A percentile compares a stretch with the other conserved stretches of the same genome.
Evolutionary conservation across 2,797 vertebrate species (phyloP).

Genomic region (Tolypeutes matacus): DNA sequence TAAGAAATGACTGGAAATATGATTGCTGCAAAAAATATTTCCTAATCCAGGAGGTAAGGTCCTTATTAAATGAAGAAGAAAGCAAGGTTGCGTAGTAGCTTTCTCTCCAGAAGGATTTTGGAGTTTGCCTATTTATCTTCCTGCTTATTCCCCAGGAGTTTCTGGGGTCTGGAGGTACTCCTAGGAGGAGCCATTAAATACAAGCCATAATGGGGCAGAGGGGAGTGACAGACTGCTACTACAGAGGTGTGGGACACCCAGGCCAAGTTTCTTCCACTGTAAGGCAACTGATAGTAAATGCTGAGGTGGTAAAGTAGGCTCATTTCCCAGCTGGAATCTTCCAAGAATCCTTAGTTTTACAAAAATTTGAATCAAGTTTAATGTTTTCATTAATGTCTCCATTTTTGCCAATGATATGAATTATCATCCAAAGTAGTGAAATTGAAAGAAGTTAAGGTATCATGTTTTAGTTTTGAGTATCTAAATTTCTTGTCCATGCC

Average conservation of each 20-base stretch:
- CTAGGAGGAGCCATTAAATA: background rate
- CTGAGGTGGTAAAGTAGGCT: background rate
- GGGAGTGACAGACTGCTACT: background rate
- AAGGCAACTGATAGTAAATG: background rate
- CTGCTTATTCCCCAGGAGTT: background rate
- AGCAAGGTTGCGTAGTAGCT: background rate
- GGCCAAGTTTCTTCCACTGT: background rate
- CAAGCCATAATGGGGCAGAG: background rate
- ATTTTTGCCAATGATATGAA: background rate
- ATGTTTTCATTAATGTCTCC: background rate
- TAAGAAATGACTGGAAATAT: slow-evolving; percentile 59
- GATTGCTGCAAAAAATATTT: slow-evolving; percentile 29
- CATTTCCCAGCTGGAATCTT: background rate
- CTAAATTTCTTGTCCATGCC: background rate
- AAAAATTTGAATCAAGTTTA: background rate
- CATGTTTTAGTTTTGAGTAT: background rate
- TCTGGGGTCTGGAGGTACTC: background rate
- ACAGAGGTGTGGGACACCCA: rapidly evolving
- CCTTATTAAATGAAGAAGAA: background rate
- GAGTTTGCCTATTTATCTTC: background rate
- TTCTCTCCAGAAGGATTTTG: background rate
- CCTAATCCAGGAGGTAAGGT: slow-evolving; percentile 78
- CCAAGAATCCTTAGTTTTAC: background rate
- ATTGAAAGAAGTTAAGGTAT: background rate
- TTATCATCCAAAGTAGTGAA: background rate